Percentiles rank a stretch among this genome's conserved stretches.
phyloP scores from a whole-genome alignment of 2,797 vertebrate species.

The Acrocephalus scirpaceus region DNA sequence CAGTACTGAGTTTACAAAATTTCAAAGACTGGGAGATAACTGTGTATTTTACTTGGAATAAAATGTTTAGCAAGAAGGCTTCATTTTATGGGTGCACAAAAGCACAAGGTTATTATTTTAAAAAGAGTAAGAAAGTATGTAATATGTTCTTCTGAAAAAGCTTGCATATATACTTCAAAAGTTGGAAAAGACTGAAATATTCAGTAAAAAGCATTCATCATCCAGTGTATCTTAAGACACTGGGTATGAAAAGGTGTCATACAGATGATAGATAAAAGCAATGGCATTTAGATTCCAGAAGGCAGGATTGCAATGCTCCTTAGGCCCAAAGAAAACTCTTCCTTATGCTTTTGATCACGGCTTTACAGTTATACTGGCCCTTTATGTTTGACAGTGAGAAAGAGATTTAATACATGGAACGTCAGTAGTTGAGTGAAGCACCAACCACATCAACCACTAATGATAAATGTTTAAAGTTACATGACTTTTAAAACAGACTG shows the following conservation, averaged over 20 bases:
- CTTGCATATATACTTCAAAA: not conserved
- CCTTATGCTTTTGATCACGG: not conserved
- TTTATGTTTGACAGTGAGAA: not conserved
- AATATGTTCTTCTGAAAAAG: not conserved
- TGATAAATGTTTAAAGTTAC: not conserved
- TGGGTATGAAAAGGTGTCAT: not conserved
- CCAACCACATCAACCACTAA: not conserved
- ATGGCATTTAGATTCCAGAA: not conserved
- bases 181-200: not conserved
- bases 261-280: not conserved
- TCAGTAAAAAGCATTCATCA: not conserved
- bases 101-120: not conserved
- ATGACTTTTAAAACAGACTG: not conserved
- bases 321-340: not conserved
- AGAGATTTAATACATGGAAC: not conserved
- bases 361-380: not conserved
- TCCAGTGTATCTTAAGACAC: not conserved
- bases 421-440: not conserved
- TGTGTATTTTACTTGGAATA: not conserved
- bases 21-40: not conserved
- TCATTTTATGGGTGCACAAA: not conserved
- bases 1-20: not conserved
- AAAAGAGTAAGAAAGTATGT: not conserved
- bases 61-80: not conserved
- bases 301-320: not conserved